Evolutionary conservation across 2,113 vertebrate genomes (phyloP).

Genomic region (Tragulus kanchil): DNA sequence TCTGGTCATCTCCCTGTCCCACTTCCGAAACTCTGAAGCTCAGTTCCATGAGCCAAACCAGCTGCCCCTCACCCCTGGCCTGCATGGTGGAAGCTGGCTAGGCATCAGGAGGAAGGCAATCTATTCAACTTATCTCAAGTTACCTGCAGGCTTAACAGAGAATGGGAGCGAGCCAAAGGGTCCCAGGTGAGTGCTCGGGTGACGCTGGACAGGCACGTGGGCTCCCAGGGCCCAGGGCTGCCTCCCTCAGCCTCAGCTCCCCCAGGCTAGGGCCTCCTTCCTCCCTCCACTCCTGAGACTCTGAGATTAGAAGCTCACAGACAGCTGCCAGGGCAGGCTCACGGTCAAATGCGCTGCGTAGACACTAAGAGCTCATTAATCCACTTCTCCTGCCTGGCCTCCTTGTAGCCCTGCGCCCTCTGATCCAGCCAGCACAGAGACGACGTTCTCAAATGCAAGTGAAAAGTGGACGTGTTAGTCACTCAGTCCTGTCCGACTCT

Average conservation of each 20-base stretch:
- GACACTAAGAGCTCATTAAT: background rate
- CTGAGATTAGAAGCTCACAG: background rate
- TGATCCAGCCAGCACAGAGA: background rate
- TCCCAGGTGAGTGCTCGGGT: background rate
- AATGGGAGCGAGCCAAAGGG: background rate
- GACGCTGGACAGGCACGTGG: background rate
- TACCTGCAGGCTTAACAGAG: background rate
- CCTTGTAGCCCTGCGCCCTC: background rate
- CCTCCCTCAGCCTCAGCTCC: background rate
- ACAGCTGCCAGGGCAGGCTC: background rate
- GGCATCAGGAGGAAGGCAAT: background rate
- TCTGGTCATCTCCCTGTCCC: background rate
- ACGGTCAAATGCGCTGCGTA: accelerated
- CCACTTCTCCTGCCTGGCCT: background rate
- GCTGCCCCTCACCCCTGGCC: background rate
- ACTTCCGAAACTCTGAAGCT: background rate
- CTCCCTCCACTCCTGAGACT: background rate
- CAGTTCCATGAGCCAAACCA: background rate
- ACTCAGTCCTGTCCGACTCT: background rate
- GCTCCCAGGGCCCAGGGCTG: background rate
- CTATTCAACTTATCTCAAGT: background rate
- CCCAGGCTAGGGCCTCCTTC: background rate
- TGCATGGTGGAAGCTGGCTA: accelerated
- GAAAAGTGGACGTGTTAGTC: background rate
- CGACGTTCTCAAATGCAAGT: background rate